phyloP scores from a whole-genome alignment of 2,113 vertebrate species.

The Suricata suricatta region DNA sequence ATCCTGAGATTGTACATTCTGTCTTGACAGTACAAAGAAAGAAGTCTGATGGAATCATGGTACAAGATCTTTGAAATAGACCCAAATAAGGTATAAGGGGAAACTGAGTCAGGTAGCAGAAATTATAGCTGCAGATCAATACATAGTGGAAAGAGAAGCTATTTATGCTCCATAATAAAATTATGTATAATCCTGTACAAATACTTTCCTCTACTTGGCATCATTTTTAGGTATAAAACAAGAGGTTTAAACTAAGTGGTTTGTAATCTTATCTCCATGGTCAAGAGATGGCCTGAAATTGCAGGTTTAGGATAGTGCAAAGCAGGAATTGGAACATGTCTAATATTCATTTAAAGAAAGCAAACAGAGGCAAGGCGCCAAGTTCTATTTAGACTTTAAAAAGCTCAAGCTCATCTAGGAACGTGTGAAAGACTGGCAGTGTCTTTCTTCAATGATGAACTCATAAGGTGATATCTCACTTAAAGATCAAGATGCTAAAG shows the following conservation, averaged over 20 bases:
- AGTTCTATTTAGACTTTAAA: background rate
- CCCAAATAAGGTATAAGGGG: background rate
- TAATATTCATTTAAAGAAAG: background rate
- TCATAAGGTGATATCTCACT: background rate
- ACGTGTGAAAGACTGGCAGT: background rate
- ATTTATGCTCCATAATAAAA: background rate
- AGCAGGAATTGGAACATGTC: background rate
- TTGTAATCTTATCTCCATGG: background rate
- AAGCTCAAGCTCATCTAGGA: background rate
- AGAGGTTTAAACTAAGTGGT: background rate
- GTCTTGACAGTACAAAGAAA: background rate
- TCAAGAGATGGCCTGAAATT: background rate
- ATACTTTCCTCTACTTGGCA: background rate
- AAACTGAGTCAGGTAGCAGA: background rate
- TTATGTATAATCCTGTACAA: background rate
- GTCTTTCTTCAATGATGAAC: background rate
- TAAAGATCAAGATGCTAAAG: background rate
- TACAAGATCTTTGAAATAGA: background rate
- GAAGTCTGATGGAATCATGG: background rate
- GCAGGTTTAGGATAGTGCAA: background rate
- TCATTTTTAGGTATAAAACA: background rate
- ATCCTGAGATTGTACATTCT: background rate
- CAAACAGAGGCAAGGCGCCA: background rate
- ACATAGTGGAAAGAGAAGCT: background rate
- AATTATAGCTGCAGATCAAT: background rate